Base-by-base conservation (phyloP, 1,140 invertebrate genomes). In the Condylostylus longicornis region DNA sequence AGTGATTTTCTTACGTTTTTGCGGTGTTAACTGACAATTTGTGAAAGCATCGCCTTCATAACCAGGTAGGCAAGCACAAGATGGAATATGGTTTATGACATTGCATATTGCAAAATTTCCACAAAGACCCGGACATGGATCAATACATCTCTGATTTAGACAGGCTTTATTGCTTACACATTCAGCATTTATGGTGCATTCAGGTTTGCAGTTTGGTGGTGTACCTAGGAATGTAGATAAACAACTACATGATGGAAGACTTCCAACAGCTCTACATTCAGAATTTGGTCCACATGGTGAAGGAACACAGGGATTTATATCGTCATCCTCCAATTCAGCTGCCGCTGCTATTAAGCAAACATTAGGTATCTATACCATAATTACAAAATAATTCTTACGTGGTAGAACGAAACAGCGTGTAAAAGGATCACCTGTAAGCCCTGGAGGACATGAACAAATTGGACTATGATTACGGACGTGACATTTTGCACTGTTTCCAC, bases 121-220 rank as follows among this genome's bases (percentile, higher is more conserved):
- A 54, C 86, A 90, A 5, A 82, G 82, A 6, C 82, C 82, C 2
- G 79, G 77, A 48, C 84, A 89, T 9, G 83, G 83, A 62, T 88
- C 79, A 48, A 58, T 69, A 50, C 85, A 89, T 48, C 72, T 76
- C 54, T 84, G 77, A 49, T 78, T 78, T 35, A 80, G 77, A 48
- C 84, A 86, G 2, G 82, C 79, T 48, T 72, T 67, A 50, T 83
- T 77, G 34, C 79, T 75, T 1, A 79, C 69, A 58, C 84, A 88
- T 51, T 87, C 83, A 34, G 79, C 74, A 49, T 84, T 84, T 41
- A 82, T 80, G 2, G 75, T 72, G 56, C 82, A 86, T 58, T 86
- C 81, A 2, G 82, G 81, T 45, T 80, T 68, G 55, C 82, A 85
- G 47, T 82, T 83, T 2, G 81, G 81, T 3, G 85, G 72, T 44